These are phyloP conservation scores for Arrhopalites spinosus DNA, from an alignment of 2,888 invertebrate species.

Conservation along the genomic window DNA sequence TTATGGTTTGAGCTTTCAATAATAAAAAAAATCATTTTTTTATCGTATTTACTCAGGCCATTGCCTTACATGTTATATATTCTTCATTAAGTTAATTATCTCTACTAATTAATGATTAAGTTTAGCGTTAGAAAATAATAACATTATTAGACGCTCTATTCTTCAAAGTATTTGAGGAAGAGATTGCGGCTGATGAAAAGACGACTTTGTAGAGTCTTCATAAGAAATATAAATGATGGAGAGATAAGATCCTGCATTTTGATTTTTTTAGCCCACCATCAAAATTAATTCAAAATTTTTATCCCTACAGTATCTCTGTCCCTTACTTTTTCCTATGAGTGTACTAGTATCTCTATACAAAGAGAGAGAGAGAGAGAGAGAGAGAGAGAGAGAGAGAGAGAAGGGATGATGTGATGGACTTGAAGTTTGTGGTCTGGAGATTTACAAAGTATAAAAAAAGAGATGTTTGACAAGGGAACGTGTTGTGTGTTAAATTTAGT, in stretches of 20 bases:
- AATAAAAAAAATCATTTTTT: too few relatives aligned
- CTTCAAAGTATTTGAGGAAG: not conserved
- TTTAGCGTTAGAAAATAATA: not conserved
- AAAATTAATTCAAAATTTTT: not conserved
- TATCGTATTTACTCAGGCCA: too few relatives aligned
- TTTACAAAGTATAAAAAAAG: slow-evolving; percentile 1
- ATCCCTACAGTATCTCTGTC: not conserved
- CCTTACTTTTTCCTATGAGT: not conserved
- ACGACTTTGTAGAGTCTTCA: not conserved
- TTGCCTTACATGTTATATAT: too few relatives aligned
- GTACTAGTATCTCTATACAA: not conserved
- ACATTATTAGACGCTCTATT: slow-evolving; percentile 1
- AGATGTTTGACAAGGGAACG: slow-evolving; percentile 1
- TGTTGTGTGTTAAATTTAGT: not conserved
- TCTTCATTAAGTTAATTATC: not conserved
- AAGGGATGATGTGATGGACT: not conserved
- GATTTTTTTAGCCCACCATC: too few relatives aligned
- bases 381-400: not conserved
- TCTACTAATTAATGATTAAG: not conserved
- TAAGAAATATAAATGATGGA: too few relatives aligned
- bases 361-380: not conserved
- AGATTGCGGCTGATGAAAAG: not conserved
- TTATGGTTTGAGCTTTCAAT: too few relatives aligned
- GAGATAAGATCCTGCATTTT: too few relatives aligned
- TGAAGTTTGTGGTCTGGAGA: not conserved